phyloP scores from a whole-genome alignment of 1,140 invertebrate species.

The Epicauta chinensis region DNA sequence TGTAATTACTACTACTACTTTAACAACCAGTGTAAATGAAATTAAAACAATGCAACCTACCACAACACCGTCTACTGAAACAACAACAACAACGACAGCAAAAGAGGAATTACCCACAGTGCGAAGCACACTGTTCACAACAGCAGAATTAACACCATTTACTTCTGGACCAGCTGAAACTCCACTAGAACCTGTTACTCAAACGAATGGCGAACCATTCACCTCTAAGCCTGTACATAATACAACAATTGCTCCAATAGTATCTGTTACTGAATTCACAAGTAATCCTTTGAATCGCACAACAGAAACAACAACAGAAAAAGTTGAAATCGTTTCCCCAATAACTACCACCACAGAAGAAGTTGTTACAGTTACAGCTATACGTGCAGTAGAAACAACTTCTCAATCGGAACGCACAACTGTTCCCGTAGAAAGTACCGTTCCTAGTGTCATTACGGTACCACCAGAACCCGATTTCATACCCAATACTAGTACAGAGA shows the following conservation, averaged over 20 bases:
- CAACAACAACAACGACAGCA: slow-evolving; percentile 13
- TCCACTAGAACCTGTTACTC: neutral
- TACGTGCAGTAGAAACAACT: slow-evolving; percentile 38
- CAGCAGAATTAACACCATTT: slow-evolving; percentile 8
- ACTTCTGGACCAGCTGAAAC: slow-evolving; percentile 10
- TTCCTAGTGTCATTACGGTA: slow-evolving; percentile 35
- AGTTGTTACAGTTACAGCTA: slow-evolving; percentile 44
- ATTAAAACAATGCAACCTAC: slow-evolving; percentile 17
- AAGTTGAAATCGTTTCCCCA: slow-evolving; percentile 35
- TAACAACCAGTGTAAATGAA: slow-evolving; percentile 29
- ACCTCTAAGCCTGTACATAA: slow-evolving; percentile 3
- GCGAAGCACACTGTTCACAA: neutral
- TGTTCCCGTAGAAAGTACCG: slow-evolving; percentile 36
- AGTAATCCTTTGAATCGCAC: slow-evolving; percentile 1
- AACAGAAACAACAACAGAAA: slow-evolving; percentile 25
- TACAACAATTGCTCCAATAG: neutral
- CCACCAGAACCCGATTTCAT: slow-evolving; percentile 11
- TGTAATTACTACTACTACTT: slow-evolving; percentile 26
- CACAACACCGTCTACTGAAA: slow-evolving; percentile 26
- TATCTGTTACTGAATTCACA: neutral
- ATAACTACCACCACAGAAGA: slow-evolving; percentile 42
- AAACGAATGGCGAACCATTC: slow-evolving; percentile 4
- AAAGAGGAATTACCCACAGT: too few relatives aligned
- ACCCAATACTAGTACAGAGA: slow-evolving; percentile 8
- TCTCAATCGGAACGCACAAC: slow-evolving; percentile 23